Evolutionary conservation across 2,888 invertebrate genomes (phyloP).

Genomic region (Troides oblongomaculatus): DNA sequence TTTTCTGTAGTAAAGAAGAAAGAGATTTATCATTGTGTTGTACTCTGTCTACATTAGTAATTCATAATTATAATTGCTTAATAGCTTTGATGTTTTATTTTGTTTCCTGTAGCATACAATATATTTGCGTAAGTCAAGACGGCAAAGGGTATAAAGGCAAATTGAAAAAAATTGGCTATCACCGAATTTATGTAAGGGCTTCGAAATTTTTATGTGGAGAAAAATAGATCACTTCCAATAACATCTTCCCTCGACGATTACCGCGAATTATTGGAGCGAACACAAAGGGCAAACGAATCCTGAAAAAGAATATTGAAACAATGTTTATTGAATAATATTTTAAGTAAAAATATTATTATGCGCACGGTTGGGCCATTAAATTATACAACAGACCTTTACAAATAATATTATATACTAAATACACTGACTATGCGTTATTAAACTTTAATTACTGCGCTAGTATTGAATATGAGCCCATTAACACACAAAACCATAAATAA

Average conservation of each 20-base stretch:
- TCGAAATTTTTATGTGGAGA: conserved; percentile 1
- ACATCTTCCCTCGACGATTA: conserved; percentile 14
- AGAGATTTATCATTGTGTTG: too few species aligned
- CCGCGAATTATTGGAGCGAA: conserved; percentile 20
- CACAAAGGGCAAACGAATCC: conserved; percentile 19
- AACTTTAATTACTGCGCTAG: too few species aligned
- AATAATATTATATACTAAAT: too few species aligned
- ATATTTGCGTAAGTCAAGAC: background rate
- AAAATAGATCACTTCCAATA: conserved; percentile 19
- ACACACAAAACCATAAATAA: too few species aligned
- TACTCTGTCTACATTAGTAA: too few species aligned
- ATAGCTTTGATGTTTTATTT: too few species aligned
- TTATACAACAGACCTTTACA: background rate
- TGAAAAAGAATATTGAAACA: conserved; percentile 15
- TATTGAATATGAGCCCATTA: too few species aligned
- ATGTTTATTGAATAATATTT: conserved; percentile 18
- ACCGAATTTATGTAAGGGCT: background rate
- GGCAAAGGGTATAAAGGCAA: background rate
- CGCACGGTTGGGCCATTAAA: background rate
- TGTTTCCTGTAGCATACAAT: background rate
- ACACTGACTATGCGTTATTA: too few species aligned
- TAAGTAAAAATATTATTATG: background rate
- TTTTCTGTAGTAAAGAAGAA: too few species aligned
- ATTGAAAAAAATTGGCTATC: conserved; percentile 5
- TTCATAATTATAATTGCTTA: too few species aligned